These are phyloP conservation scores for Sebastes cheni DNA, from an alignment of 2,797 vertebrate species.

Conservation along the genomic window DNA sequence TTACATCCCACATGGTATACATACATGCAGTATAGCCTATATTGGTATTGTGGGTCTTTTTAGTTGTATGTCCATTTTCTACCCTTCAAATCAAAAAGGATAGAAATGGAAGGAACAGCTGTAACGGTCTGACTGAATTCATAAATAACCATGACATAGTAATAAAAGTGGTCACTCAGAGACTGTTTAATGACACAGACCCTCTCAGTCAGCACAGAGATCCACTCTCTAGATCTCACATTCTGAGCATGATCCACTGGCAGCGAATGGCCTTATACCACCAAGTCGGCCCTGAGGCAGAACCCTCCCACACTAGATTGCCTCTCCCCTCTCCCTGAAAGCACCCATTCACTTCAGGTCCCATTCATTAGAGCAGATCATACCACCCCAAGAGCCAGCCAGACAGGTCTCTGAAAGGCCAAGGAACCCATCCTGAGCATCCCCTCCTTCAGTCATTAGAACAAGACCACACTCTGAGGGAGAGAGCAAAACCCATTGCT, in stretches of 20 bases:
- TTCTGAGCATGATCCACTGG: slow-evolving; percentile 32
- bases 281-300: slow-evolving; percentile 13
- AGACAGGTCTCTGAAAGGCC: slow-evolving; percentile 38
- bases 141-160: neutral
- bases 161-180: neutral
- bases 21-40: neutral
- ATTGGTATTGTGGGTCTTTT: neutral
- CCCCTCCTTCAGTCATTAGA: slow-evolving; percentile 21
- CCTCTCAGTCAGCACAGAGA: neutral
- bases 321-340: slow-evolving; percentile 52
- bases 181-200: neutral
- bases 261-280: slow-evolving; percentile 7
- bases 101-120: neutral
- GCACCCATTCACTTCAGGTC: slow-evolving; percentile 53
- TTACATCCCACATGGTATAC: neutral
- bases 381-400: slow-evolving; percentile 30
- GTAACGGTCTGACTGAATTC: neutral
- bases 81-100: neutral
- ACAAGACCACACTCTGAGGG: slow-evolving; percentile 31
- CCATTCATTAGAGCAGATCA: slow-evolving; percentile 61
- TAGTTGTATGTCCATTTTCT: neutral
- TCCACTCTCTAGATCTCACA: slow-evolving; percentile 27
- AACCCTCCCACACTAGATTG: slow-evolving; percentile 34
- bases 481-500: slow-evolving; percentile 20
- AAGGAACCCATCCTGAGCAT: slow-evolving; percentile 23